These are phyloP conservation scores for Rhynchonycteris naso DNA, from an alignment of 2,797 vertebrate species.

Conservation along the genomic window DNA sequence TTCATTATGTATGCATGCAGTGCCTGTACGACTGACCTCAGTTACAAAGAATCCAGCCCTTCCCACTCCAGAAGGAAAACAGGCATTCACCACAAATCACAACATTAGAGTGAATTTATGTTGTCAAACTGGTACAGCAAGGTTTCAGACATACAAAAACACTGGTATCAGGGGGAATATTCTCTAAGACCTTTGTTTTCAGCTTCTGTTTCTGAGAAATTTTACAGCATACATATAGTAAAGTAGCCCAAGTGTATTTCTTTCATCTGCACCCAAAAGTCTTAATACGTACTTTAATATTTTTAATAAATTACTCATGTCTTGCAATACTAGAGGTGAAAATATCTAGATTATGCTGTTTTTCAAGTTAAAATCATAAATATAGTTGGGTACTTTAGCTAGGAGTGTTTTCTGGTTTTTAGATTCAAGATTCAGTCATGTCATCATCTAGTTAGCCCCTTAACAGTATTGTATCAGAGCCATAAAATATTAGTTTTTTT, in stretches of 20 bases:
- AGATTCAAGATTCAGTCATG: background rate
- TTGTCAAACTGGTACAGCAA: background rate
- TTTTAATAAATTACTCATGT: background rate
- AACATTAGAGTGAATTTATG: background rate
- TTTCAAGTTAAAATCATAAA: slow-evolving; percentile 46
- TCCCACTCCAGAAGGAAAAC: background rate
- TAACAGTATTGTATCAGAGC: background rate
- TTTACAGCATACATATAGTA: background rate
- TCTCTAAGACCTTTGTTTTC: background rate
- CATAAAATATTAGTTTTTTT: background rate
- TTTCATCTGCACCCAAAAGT: background rate
- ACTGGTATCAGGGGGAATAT: background rate
- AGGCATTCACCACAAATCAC: background rate
- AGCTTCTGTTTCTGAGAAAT: slow-evolving; percentile 9
- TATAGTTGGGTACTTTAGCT: background rate
- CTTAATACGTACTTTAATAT: background rate
- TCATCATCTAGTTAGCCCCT: background rate
- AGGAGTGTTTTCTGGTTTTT: background rate
- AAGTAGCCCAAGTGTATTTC: background rate
- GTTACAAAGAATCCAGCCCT: background rate
- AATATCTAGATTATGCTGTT: background rate
- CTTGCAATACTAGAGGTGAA: background rate
- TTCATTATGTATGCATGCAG: background rate
- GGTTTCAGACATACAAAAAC: background rate
- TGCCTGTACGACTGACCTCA: background rate